These are phyloP conservation scores for Pyrochroa serraticornis DNA, from an alignment of 2,888 invertebrate genomes.

Conservation along the genomic window DNA sequence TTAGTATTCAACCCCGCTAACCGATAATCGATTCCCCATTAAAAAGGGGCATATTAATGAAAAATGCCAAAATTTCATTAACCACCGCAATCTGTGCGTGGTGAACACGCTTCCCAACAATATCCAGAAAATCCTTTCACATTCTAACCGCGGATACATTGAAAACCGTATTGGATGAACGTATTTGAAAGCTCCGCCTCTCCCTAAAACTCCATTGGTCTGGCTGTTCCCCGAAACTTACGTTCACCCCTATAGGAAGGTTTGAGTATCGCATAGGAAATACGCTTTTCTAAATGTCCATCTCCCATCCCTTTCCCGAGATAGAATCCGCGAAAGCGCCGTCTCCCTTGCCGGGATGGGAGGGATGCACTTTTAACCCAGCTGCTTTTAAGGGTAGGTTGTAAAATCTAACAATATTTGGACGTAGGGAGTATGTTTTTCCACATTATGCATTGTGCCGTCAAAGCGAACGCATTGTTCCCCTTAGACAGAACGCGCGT, in stretches of 20 bases:
- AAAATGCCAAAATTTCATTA: slow-evolving; percentile 22
- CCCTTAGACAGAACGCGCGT: slow-evolving; percentile 27
- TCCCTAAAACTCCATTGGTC: slow-evolving; percentile 56
- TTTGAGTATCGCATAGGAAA: slow-evolving; percentile 49
- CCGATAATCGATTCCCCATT: too few relatives aligned
- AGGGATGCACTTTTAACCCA: slow-evolving; percentile 46
- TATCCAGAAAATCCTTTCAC: slow-evolving; percentile 32
- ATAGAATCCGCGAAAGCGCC: slow-evolving; percentile 5
- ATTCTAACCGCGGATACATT: slow-evolving; percentile 52
- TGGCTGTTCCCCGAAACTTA: slow-evolving; percentile 56
- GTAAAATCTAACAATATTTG: slow-evolving; percentile 58
- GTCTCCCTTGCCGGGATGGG: slow-evolving; percentile 44
- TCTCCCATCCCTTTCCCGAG: slow-evolving; percentile 36
- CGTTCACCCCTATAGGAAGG: slow-evolving; percentile 58
- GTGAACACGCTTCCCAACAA: slow-evolving; percentile 7
- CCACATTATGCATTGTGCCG: slow-evolving; percentile 55
- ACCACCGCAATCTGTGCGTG: slow-evolving; percentile 18
- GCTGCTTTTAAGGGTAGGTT: slow-evolving; percentile 53
- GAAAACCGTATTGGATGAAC: slow-evolving; percentile 60
- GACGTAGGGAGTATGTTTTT: slow-evolving; percentile 56
- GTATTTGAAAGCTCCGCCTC: slow-evolving; percentile 57
- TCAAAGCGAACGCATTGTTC: slow-evolving; percentile 47
- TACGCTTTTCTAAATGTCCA: slow-evolving; percentile 50
- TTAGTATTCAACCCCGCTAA: too few relatives aligned
- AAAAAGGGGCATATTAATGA: not conserved